Conservation (phyloP, 2,113 vertebrate genomes). For the Tonatia bakeri region DNA sequence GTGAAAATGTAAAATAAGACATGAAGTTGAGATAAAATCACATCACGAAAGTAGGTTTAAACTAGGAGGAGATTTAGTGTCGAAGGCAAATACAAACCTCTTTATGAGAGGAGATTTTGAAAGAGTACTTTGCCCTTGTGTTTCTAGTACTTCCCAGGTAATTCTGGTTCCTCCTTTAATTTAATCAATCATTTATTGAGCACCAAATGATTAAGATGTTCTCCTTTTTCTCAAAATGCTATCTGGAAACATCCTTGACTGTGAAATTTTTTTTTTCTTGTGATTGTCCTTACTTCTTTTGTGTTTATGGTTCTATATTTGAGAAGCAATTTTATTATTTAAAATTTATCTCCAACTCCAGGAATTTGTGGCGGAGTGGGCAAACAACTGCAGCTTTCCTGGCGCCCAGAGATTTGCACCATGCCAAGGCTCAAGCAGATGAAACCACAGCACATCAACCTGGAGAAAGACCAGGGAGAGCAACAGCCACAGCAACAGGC, state of each 20-base stretch:
- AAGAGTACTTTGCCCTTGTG: neutral
- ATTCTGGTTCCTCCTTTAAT: neutral
- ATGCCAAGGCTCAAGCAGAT: conserved; percentile 99
- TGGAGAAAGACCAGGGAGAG: conserved; percentile 84
- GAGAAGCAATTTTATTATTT: conserved; percentile 38
- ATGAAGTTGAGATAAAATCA: neutral
- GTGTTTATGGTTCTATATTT: neutral
- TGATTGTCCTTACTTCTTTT: neutral
- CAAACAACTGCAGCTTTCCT: conserved; percentile 88
- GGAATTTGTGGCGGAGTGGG: conserved; percentile 91
- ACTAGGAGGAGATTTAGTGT: neutral
- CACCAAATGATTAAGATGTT: neutral
- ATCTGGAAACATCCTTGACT: neutral
- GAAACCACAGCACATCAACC: conserved; percentile 97
- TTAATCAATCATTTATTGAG: neutral
- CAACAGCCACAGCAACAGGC: conserved; percentile 70
- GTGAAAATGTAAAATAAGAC: neutral
- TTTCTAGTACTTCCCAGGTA: neutral
- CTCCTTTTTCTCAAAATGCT: neutral
- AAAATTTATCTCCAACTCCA: conserved; percentile 79
- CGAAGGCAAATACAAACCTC: neutral
- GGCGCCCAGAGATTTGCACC: conserved; percentile 92
- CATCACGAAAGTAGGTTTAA: neutral
- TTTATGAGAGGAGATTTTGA: neutral
- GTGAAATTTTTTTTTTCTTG: neutral